Percentiles rank a stretch among this genome's conserved stretches.
These are phyloP conservation scores for Resseliella maxima DNA, from an alignment of 2,888 invertebrate genomes.

Conservation along the genomic window DNA sequence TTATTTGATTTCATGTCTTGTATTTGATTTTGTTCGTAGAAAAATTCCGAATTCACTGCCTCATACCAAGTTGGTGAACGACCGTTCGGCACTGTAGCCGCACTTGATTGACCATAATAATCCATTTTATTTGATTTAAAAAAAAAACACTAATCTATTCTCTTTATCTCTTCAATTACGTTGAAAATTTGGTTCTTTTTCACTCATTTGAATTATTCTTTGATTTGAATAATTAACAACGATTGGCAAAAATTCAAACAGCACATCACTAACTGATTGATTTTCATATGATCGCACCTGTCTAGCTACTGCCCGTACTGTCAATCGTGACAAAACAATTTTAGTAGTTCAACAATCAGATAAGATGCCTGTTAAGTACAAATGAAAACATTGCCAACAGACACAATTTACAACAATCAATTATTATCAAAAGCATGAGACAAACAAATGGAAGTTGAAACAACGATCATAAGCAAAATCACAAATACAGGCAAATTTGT, in stretches of 20 bases:
- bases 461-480: not conserved
- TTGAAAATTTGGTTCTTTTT: not conserved
- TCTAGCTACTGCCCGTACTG: not conserved
- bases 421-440: not conserved
- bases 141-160: not conserved
- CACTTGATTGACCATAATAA: constrained; percentile 4
- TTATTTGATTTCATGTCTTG: constrained; percentile 36
- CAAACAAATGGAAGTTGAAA: not conserved
- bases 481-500: too few relatives aligned
- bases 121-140: not conserved
- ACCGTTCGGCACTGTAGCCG: not conserved
- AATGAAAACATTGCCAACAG: not conserved
- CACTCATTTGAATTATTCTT: too few relatives aligned
- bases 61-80: constrained; percentile 52
- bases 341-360: not conserved
- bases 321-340: not conserved
- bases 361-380: not conserved
- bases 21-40: constrained; percentile 47
- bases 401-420: not conserved
- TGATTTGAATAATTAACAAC: too few relatives aligned
- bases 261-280: not conserved
- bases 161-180: not conserved
- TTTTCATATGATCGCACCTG: constrained; percentile 7
- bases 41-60: constrained; percentile 39
- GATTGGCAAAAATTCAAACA: not conserved